These are phyloP conservation scores for Erythrolamprus reginae DNA, from an alignment of 2,113 vertebrate genomes.

Conservation along the genomic window DNA sequence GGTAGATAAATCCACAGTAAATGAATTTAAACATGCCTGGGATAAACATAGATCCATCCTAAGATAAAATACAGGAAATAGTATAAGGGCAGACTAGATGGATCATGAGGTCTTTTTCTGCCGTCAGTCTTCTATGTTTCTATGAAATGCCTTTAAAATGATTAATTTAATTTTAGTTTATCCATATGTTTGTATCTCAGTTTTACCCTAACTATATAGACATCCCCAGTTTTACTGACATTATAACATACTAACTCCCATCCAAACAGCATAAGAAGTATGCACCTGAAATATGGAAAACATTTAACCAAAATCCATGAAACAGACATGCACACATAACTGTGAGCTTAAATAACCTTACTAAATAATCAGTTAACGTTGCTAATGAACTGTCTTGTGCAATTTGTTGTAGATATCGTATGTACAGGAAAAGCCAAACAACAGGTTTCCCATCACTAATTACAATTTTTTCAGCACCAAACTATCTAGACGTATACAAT, in stretches of 20 bases:
- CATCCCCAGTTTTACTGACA: background rate
- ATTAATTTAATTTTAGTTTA: background rate
- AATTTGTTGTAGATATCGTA: constrained; percentile 83
- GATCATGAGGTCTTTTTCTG: no score
- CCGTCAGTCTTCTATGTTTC: no score
- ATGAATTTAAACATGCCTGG: no score
- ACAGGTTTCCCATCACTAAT: constrained; percentile 99
- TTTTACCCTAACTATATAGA: background rate
- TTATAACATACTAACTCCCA: background rate
- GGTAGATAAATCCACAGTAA: no score
- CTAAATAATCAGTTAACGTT: background rate
- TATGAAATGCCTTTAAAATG: background rate
- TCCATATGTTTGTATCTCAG: background rate
- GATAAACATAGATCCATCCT: no score
- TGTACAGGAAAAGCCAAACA: constrained; percentile 99
- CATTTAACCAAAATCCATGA: background rate
- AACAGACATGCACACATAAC: background rate
- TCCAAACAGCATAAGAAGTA: background rate
- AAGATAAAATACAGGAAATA: no score
- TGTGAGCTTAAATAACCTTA: background rate
- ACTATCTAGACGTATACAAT: constrained; percentile 99
- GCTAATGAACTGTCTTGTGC: constrained; percentile 20
- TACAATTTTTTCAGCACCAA: constrained; percentile 98
- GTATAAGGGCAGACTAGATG: no score
- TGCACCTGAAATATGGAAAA: background rate